Evolutionary conservation across 2,888 invertebrate genomes (phyloP).

Genomic region (Andrena trimmerana): DNA sequence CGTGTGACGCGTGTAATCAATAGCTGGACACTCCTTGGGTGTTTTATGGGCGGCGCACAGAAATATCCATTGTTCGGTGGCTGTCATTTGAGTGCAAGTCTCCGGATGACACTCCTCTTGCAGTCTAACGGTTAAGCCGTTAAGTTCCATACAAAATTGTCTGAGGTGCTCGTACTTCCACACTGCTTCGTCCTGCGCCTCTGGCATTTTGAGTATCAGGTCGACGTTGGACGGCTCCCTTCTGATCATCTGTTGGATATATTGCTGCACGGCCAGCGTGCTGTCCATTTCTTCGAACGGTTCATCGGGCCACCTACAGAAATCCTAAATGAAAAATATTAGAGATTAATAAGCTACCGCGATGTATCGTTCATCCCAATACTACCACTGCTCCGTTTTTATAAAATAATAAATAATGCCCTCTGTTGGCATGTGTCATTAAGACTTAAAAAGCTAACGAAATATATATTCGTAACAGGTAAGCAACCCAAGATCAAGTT

Average conservation of each 20-base stretch:
- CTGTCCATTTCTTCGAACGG: constrained; percentile 99
- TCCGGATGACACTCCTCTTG: constrained; percentile 99
- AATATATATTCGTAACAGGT: constrained; percentile 1
- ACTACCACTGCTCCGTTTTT: not conserved
- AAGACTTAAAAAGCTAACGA: not conserved
- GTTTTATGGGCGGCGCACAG: constrained; percentile 99
- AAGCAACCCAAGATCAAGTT: constrained; percentile 20
- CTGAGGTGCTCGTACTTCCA: constrained; percentile 99
- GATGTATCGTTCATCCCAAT: not conserved
- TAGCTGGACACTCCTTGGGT: constrained; percentile 99
- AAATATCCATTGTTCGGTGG: constrained; percentile 99
- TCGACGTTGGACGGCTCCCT: constrained; percentile 97
- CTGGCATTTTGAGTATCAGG: constrained; percentile 97
- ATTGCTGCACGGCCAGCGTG: constrained; percentile 98
- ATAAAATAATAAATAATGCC: not conserved
- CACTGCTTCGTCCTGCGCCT: constrained; percentile 98
- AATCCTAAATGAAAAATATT: constrained; percentile 89
- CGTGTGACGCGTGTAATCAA: constrained; percentile 99
- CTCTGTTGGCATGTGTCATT: constrained; percentile 17
- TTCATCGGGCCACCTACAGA: constrained; percentile 99
- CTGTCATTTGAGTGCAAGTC: constrained; percentile 99
- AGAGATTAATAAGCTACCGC: not conserved
- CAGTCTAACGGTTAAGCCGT: constrained; percentile 98
- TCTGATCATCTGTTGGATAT: constrained; percentile 98
- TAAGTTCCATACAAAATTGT: constrained; percentile 99